Evolutionary conservation across 2,113 vertebrate species (phyloP).

Genomic region (Dicrurus megarhynchus): DNA sequence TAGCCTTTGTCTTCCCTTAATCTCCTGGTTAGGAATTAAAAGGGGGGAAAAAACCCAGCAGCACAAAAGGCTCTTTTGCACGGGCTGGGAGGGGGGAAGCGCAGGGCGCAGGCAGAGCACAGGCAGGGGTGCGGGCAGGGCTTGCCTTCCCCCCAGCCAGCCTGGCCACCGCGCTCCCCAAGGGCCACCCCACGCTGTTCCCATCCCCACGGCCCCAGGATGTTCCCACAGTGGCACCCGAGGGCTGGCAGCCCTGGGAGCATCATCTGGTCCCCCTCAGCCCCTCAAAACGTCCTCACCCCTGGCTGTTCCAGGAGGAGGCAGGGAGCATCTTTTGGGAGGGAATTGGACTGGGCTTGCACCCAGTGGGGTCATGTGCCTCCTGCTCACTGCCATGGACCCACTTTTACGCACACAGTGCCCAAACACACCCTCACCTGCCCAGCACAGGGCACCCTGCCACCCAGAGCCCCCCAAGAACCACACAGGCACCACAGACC

Average conservation of each 20-base stretch:
- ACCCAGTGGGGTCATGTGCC: rapidly evolving
- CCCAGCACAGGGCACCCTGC: background rate
- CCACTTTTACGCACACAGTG: background rate
- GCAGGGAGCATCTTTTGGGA: background rate
- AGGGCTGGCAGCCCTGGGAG: background rate
- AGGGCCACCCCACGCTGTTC: background rate
- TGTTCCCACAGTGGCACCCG: rapidly evolving
- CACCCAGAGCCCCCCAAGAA: background rate
- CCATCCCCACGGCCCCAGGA: background rate
- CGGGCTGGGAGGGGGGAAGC: background rate
- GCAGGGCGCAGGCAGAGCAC: background rate
- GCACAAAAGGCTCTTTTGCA: constrained; percentile 58
- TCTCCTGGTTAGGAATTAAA: constrained; percentile 67
- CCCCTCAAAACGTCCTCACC: background rate
- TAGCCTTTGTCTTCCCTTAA: constrained; percentile 60
- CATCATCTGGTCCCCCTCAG: background rate
- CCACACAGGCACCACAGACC: background rate
- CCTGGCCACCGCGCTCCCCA: background rate
- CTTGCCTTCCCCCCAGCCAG: background rate
- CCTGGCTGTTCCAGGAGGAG: background rate
- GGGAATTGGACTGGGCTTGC: background rate
- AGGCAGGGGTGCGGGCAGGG: background rate
- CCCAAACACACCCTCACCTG: background rate
- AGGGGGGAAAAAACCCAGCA: constrained; percentile 16
- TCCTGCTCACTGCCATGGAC: background rate